Conservation (phyloP, 2,113 vertebrate species). For the Heterotilapia buettikoferi region DNA sequence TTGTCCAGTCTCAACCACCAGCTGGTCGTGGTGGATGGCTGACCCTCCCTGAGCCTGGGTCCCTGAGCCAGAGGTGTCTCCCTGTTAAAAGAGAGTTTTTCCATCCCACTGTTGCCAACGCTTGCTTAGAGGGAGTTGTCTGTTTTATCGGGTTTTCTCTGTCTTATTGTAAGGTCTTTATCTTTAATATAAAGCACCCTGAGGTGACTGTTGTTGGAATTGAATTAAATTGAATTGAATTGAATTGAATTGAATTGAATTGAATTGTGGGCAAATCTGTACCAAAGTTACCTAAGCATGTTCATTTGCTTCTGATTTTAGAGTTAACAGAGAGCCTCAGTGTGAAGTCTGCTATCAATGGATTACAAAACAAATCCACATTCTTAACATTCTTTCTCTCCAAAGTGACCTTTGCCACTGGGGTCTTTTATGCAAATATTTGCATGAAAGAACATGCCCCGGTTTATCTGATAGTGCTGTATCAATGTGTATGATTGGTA, state of each 20-base stretch:
- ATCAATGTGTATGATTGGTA: conserved; percentile 7
- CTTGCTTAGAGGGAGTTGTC: background rate
- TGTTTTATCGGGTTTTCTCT: background rate
- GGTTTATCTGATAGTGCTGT: conserved; percentile 37
- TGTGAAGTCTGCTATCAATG: background rate
- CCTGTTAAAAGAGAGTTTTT: background rate
- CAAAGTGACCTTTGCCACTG: background rate
- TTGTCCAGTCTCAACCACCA: background rate
- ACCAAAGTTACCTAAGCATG: background rate
- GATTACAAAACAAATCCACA: conserved; percentile 17
- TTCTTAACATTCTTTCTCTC: background rate
- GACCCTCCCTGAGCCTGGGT: background rate
- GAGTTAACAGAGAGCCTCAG: background rate
- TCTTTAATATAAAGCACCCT: background rate
- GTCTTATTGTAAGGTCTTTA: background rate
- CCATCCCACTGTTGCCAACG: background rate
- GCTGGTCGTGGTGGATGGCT: background rate
- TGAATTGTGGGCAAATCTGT: background rate
- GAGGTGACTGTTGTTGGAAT: background rate
- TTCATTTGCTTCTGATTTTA: background rate
- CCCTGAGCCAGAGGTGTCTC: background rate
- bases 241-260: background rate
- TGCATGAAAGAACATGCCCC: conserved; percentile 43
- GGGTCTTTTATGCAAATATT: background rate
- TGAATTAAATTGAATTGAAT: accelerated